Base-by-base conservation (phyloP, 2,888 invertebrate species). In the Argyra leucocephala region DNA sequence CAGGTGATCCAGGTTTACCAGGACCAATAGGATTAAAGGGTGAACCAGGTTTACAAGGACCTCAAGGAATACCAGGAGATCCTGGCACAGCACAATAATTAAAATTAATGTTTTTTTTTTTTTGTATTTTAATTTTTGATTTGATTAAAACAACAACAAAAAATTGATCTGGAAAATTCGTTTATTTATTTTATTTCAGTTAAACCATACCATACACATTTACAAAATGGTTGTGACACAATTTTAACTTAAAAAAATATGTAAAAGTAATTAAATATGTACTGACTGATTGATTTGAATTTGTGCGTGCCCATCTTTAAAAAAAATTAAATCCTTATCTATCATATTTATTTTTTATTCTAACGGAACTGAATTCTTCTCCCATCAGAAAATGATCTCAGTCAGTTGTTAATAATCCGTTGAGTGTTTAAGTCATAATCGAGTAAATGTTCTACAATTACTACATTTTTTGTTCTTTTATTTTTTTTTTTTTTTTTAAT, bases 61-160 rank as follows among this genome's bases (percentile, higher is more conserved):
- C 67, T 0, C 67, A 66, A 12, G 63, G 22, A 1, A 59, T 61
- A 2, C 69, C 69, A 59, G 66, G 66, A 18, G 65, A 63, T 2
- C 65, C 67, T 31, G 31, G 31, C 12, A 31, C 31, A 31, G 7
- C 31, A 31, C 12, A 31, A 3, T 10, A 31, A 2, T 10, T 1
- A 31, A 31, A 2, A 1, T 31, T 31, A 10, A 12, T 31, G 12
- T 31, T 31, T 31, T 31, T 10, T 31, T 31, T 31, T 31, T 31
- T 31, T 31, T 4, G 2, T 31, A 31, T 31, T 26, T 26, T 26
- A 26, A 26, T 26, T 26, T 26, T 6, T 26, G 5, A 26, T 6
- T 6, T 26, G 7, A 6, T 26, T 26, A 6, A 26, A 26, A 26
- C 5, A 26, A 7, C 5, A 6, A 6, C 26, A 26, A 4, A 26